Evolutionary conservation across 2,888 invertebrate species (phyloP), one percentile per base, ranked within the genome.

Genomic region (Drosophila algonquin): DNA sequence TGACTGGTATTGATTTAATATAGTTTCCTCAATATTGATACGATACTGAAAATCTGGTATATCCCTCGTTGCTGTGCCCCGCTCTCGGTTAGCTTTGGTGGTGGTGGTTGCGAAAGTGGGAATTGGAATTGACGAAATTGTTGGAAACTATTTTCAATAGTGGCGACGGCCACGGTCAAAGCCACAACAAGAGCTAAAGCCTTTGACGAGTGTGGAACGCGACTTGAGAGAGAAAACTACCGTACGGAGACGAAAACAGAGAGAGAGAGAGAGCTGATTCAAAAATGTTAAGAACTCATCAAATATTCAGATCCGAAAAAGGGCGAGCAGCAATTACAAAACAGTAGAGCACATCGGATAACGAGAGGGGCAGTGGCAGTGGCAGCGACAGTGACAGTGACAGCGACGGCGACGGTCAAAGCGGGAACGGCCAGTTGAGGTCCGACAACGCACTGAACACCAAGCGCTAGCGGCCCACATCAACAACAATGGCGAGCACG

Each of bases 241-340:
- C 18, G 14, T 14, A 40, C 40, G 35, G 35, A 44, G 32, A 54
- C 52, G n/a, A 12, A 24, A 50, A 16, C 35, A 53, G 61, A 58
- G 40, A 30, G 46, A 18, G 21, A 57, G 40, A 32, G 48, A 18
- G 44, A 57, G 52, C 63, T 59, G 47, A 53, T 69, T 62, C 75
- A 70, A 81, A 85, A 85, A 87, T 83, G 87, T 85, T 75, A 63
- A 82, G 76, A 87, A 82, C 82, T 71, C 80, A 87, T 82, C 27
- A 82, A 85, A 77, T 75, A 87, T 85, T 82, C 50, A 76, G 55
- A 70, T 56, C 62, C 69, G 52, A 50, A 56, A 68, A 68, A 63
- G 56, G 56, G 61, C 60, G 59, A 65, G 57, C 63, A 60, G 32
- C 62, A 63, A 56, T 50, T 63, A 48, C 63, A n/a, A 73, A 57